A percentile compares a stretch with the other conserved stretches of the same genome.
phyloP scores from a whole-genome alignment of 2,113 vertebrate species.

The Hemiprocne comata region DNA sequence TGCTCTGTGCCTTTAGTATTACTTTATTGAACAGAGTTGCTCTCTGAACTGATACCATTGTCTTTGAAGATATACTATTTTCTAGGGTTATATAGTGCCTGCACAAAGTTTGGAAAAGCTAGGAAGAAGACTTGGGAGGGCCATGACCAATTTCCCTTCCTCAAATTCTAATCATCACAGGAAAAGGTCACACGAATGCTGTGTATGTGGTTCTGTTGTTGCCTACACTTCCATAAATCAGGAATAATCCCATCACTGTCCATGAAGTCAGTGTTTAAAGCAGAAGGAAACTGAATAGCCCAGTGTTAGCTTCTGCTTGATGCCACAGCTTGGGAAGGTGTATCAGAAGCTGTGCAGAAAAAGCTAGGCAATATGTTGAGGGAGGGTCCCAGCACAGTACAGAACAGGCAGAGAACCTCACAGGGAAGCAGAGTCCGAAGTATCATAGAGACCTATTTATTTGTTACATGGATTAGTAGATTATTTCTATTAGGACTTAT shows the following conservation, averaged over 20 bases:
- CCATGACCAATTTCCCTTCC: neutral
- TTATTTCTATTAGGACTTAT: neutral
- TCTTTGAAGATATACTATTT: neutral
- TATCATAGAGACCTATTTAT: neutral
- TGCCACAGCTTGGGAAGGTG: neutral
- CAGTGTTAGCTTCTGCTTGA: neutral
- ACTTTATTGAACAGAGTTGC: neutral
- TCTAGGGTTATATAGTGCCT: neutral
- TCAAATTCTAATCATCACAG: neutral
- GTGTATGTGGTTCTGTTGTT: neutral
- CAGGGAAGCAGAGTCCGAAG: neutral
- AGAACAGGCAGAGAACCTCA: neutral
- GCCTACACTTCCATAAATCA: neutral
- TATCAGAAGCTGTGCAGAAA: neutral
- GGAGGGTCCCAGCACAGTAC: neutral
- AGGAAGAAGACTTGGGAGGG: neutral
- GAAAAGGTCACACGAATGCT: neutral
- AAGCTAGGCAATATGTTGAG: neutral
- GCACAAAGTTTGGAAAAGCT: neutral
- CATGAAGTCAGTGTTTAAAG: neutral
- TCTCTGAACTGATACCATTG: neutral
- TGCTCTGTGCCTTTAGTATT: neutral
- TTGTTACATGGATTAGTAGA: neutral
- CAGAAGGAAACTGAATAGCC: neutral
- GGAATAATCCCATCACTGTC: neutral